Evolutionary conservation across 2,797 vertebrate genomes (phyloP).

Genomic region (Ctenochaetus hawaiiensis): DNA sequence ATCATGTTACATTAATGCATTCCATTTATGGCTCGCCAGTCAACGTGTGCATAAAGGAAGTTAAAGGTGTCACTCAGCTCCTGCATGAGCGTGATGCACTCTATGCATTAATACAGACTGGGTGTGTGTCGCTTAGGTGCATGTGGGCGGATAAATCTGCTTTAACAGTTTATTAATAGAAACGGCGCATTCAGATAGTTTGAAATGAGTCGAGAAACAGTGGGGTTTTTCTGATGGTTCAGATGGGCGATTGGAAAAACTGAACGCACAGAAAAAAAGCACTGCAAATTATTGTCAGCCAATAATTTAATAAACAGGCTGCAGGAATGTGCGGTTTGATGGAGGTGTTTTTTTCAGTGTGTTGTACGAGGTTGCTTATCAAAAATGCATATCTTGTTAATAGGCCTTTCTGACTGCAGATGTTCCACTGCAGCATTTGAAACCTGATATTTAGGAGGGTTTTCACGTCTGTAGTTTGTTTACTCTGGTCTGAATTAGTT

Average conservation of each 20-base stretch:
- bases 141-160: conserved; percentile 16
- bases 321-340: conserved; percentile 11
- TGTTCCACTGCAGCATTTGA: conserved; percentile 23
- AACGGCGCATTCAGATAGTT: conserved; percentile 15
- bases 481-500: too few species aligned
- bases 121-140: not conserved
- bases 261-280: not conserved
- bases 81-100: not conserved
- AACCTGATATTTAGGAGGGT: not conserved
- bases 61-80: conserved; percentile 27
- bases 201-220: not conserved
- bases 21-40: conserved; percentile 22
- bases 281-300: not conserved
- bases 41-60: conserved; percentile 17
- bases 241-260: not conserved
- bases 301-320: conserved; percentile 39
- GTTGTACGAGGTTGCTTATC: conserved; percentile 39
- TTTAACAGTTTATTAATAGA: conserved; percentile 28
- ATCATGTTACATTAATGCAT: conserved; percentile 44
- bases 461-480: too few species aligned
- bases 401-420: conserved; percentile 31
- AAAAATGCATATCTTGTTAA: conserved; percentile 40
- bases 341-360: not conserved
- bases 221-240: not conserved
- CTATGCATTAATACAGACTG: not conserved